Evolutionary conservation across 2,113 vertebrate genomes (phyloP), one percentile per base, ranked within the genome.

Genomic region (Stigmatopora argus): DNA sequence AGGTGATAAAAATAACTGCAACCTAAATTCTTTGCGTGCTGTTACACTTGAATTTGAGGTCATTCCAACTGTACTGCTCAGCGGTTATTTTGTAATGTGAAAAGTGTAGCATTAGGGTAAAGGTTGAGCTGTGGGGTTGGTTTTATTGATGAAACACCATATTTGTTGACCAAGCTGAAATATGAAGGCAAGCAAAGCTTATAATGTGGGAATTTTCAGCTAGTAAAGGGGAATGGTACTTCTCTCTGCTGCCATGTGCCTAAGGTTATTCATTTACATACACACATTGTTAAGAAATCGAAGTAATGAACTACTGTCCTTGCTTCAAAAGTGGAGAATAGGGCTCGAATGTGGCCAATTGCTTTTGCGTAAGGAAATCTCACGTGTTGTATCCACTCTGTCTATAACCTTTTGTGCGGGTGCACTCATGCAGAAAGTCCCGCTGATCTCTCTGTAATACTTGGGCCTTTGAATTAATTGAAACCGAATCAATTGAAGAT

Each of bases 1-100:
- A 55, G 23, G 53, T 7, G 53, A 23, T 31, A 53, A 55, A 55
- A 31, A 26, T 23, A 56, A 7, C 53, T 15, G 23, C 26, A 56
- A 31, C 6, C 26, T 23, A 23, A 53, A 15, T 4, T 56, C 53
- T 5, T 56, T 55, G 14, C 52, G 14, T 55, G 21, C 12, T 7
- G 12, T 55, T 55, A 55, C 52, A 55, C 21, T 55, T 55, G 52
- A 55, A 55, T 55, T 14, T 14, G 52, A 55, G 21, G 52, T 55
- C 52, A 56, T 14, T 26, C 14, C 13, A 15, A 15, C 23, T 31
- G 53, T 13, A 17, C 6, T 31, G 53, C 13, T 31, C 23, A 56
- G 23, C 13, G 14, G 53, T 55, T 31, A 7, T 21, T 53, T 10
- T 53, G 19, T 10, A 23, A 23, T 23, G 8, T 11, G 2, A 31